phyloP scores from a whole-genome alignment of 2,888 invertebrate genomes.

The Microdon myrmicae region DNA sequence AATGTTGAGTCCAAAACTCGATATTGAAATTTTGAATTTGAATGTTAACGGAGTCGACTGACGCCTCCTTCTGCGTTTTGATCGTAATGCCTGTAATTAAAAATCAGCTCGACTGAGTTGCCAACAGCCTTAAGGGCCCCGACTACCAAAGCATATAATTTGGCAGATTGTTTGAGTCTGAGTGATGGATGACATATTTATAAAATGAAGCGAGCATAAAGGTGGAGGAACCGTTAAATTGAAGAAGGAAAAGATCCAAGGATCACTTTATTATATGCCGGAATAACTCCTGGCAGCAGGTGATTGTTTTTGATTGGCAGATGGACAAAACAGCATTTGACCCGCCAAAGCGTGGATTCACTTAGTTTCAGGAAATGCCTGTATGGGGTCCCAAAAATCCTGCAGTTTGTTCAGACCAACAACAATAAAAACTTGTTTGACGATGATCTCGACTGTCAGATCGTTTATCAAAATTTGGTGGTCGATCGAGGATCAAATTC shows the following conservation, averaged over 20 bases:
- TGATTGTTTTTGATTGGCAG: constrained; percentile 26
- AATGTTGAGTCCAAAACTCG: constrained; percentile 22
- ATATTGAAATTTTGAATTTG: constrained; percentile 46
- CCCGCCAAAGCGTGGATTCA: too few relatives aligned
- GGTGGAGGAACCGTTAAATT: too few relatives aligned
- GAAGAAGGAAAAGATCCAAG: constrained; percentile 14
- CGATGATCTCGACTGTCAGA: too few relatives aligned
- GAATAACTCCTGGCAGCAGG: constrained; percentile 31
- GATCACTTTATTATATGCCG: constrained; percentile 31
- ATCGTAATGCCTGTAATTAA: constrained; percentile 47
- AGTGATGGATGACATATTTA: constrained; percentile 52
- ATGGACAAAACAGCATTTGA: too few relatives aligned
- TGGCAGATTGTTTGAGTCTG: constrained; percentile 18
- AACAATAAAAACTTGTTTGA: too few relatives aligned
- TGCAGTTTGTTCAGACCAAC: too few relatives aligned
- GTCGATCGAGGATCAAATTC: too few relatives aligned
- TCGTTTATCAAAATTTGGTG: too few relatives aligned
- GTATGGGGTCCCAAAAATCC: too few relatives aligned
- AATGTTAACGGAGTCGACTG: constrained; percentile 36
- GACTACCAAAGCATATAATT: constrained; percentile 34
- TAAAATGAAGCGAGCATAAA: constrained; percentile 29
- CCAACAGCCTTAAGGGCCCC: constrained; percentile 26
- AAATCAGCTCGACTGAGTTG: constrained; percentile 46
- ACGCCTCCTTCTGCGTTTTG: constrained; percentile 39
- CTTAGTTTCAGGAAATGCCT: too few relatives aligned